phyloP scores from a whole-genome alignment of 2,113 vertebrate species.

The Megaleporinus macrocephalus region DNA sequence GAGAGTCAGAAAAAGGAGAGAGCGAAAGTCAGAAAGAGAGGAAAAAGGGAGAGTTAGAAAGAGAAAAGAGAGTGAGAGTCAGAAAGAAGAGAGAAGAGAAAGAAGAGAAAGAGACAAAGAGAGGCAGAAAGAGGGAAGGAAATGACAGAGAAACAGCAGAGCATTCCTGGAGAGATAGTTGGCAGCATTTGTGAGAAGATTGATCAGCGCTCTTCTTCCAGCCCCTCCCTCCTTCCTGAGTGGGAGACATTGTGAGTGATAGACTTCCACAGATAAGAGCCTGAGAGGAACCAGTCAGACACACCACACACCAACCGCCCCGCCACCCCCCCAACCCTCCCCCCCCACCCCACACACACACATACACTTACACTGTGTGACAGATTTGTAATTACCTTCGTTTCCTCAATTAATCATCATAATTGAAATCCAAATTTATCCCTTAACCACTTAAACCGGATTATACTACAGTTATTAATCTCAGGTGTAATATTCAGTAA shows the following conservation, averaged over 20 bases:
- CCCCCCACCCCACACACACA: not conserved
- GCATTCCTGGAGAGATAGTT: conserved; percentile 52
- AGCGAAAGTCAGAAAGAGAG: not conserved
- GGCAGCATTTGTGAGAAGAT: conserved; percentile 54
- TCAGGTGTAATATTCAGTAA: too few species aligned
- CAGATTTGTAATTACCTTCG: conserved; percentile 9
- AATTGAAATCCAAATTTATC: conserved; percentile 1
- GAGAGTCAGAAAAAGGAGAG: too few species aligned
- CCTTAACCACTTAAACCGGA: not conserved
- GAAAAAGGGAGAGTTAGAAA: not conserved
- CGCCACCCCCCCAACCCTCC: not conserved
- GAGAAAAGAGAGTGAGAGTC: too few species aligned
- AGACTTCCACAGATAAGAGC: conserved; percentile 48
- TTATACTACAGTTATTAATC: not conserved
- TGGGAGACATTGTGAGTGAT: conserved; percentile 27
- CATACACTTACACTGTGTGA: not conserved
- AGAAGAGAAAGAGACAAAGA: conserved; percentile 1
- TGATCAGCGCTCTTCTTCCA: conserved; percentile 32
- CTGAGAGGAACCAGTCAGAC: not conserved
- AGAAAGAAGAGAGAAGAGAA: not conserved
- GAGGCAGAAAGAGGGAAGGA: not conserved
- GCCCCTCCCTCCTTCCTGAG: conserved; percentile 32
- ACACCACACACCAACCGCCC: not conserved
- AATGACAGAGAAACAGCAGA: conserved; percentile 41
- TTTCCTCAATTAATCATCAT: conserved; percentile 27